phyloP scores from a whole-genome alignment of 2,888 invertebrate genomes.

The Fabriciana adippe region DNA sequence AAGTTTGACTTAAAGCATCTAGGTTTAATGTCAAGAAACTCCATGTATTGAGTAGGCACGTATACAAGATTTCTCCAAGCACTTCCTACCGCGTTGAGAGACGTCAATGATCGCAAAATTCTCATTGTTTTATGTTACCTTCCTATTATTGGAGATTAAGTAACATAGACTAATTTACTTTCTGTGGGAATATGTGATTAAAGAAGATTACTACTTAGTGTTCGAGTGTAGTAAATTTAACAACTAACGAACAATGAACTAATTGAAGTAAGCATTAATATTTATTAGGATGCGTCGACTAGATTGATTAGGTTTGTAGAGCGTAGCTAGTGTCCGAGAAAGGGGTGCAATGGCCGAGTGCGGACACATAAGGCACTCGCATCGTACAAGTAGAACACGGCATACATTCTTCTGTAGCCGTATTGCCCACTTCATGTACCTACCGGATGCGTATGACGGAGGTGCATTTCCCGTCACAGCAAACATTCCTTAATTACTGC shows the following conservation, averaged over 20 bases:
- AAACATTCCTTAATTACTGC: conserved; percentile 37
- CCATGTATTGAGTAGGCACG: background rate
- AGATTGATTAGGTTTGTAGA: conserved; percentile 75
- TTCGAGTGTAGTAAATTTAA: background rate
- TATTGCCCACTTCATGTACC: conserved; percentile 67
- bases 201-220: background rate
- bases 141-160: conserved; percentile 19
- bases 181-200: background rate
- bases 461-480: conserved; percentile 59
- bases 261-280: conserved; percentile 53
- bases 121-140: conserved; percentile 42
- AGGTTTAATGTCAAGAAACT: conserved; percentile 48
- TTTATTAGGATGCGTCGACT: conserved; percentile 54
- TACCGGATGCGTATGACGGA: conserved; percentile 63
- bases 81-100: conserved; percentile 54
- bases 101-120: conserved; percentile 57
- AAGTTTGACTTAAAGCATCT: conserved; percentile 36
- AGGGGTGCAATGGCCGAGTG: conserved; percentile 78
- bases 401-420: conserved; percentile 71
- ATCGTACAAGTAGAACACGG: conserved; percentile 65
- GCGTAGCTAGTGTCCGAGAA: conserved; percentile 75
- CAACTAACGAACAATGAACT: background rate
- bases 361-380: conserved; percentile 54
- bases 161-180: conserved; percentile 26
- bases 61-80: conserved; percentile 53